Conservation (phyloP, 2,888 invertebrate genomes). For the Callimorpha dominula region DNA sequence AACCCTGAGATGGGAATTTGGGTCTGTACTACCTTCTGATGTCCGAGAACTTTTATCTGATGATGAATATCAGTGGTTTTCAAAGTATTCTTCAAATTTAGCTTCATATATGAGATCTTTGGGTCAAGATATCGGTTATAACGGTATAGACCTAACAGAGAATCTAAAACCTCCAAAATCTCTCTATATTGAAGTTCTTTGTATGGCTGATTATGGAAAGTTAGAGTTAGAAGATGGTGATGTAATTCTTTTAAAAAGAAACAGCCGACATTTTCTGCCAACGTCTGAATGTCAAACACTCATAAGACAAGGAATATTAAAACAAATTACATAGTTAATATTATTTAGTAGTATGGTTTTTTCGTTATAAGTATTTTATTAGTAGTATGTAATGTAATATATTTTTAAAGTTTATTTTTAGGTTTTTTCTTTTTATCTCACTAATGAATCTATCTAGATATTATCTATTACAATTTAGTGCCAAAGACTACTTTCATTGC, state of each 20-base stretch:
- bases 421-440: not conserved
- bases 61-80: constrained; percentile 95
- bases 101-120: constrained; percentile 96
- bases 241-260: constrained; percentile 94
- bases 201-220: constrained; percentile 96
- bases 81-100: constrained; percentile 94
- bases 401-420: not conserved
- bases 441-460: no score
- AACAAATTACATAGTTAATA: constrained; percentile 87
- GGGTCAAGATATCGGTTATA: constrained; percentile 90
- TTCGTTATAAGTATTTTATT: no score
- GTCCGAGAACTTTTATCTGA: constrained; percentile 92
- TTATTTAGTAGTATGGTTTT: no score
- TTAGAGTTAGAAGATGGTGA: constrained; percentile 98
- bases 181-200: constrained; percentile 96
- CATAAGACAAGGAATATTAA: constrained; percentile 95
- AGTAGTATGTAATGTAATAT: not conserved
- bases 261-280: constrained; percentile 96
- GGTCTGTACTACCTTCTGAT: constrained; percentile 95
- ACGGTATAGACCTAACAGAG: constrained; percentile 94
- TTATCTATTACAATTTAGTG: no score
- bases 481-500: no score
- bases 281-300: constrained; percentile 96
- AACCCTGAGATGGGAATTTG: constrained; percentile 98
- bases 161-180: constrained; percentile 97